Conservation (phyloP, 2,797 vertebrate species). For the Aselliscus stoliczkanus region DNA sequence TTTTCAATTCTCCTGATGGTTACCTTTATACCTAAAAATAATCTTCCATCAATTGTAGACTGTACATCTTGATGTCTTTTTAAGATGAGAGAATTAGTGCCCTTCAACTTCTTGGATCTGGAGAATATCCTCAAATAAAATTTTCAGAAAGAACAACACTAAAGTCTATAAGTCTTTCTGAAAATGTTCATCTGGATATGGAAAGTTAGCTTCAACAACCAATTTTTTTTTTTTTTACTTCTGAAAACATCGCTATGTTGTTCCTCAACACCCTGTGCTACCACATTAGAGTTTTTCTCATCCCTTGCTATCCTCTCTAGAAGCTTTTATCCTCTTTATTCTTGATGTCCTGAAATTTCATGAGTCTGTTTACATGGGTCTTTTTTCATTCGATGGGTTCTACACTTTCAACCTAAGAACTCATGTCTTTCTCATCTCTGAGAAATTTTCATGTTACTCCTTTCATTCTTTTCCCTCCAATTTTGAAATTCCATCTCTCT, state of each 20-base stretch:
- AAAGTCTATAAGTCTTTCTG: neutral
- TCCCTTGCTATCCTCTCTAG: neutral
- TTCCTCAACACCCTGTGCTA: neutral
- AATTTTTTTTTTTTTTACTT: neutral
- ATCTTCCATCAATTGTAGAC: neutral
- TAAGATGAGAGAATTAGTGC: neutral
- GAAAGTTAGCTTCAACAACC: neutral
- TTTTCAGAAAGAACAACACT: neutral
- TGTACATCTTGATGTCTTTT: neutral
- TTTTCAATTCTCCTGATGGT: neutral
- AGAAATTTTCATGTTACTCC: neutral
- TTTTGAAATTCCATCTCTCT: conserved; percentile 10
- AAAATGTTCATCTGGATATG: neutral
- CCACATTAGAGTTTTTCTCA: neutral
- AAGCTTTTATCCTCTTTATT: neutral
- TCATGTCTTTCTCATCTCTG: neutral
- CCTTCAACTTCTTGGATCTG: neutral
- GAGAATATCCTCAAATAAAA: neutral
- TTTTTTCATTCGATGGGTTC: neutral
- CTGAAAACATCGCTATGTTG: neutral
- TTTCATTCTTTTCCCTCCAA: neutral
- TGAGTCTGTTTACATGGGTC: neutral
- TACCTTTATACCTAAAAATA: neutral
- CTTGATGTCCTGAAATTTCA: neutral
- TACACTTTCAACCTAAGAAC: neutral